phyloP scores from a whole-genome alignment of 2,797 vertebrate species.

The Trichosurus vulpecula region DNA sequence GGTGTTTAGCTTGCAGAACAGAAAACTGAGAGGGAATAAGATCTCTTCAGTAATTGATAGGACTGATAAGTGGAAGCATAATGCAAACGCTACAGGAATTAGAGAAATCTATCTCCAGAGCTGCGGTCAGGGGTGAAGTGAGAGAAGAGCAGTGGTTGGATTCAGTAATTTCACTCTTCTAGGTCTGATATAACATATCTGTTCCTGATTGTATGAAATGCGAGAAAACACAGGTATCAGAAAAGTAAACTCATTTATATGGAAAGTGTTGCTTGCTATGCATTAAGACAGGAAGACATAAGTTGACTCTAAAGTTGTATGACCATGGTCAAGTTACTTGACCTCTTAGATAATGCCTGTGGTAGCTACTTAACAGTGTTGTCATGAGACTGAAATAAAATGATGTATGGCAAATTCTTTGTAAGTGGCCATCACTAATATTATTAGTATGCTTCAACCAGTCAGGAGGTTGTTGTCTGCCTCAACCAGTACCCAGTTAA shows the following conservation, averaged over 20 bases:
- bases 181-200: background rate
- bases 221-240: background rate
- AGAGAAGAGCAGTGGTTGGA: background rate
- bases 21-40: background rate
- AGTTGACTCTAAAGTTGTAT: background rate
- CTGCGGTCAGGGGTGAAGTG: background rate
- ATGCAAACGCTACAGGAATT: background rate
- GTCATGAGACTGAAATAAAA: conserved; percentile 14
- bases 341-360: background rate
- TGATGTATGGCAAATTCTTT: background rate
- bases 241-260: background rate
- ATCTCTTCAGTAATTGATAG: background rate
- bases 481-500: background rate
- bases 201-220: background rate
- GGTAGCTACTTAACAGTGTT: background rate
- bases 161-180: background rate
- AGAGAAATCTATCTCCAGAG: background rate
- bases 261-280: background rate
- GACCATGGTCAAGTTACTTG: background rate
- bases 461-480: background rate
- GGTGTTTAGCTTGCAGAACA: background rate
- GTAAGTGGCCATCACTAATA: background rate
- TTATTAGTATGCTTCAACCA: background rate
- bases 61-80: background rate
- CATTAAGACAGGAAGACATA: background rate